Evolutionary conservation across 2,888 invertebrate species (phyloP).

Genomic region (Graphium colonna): DNA sequence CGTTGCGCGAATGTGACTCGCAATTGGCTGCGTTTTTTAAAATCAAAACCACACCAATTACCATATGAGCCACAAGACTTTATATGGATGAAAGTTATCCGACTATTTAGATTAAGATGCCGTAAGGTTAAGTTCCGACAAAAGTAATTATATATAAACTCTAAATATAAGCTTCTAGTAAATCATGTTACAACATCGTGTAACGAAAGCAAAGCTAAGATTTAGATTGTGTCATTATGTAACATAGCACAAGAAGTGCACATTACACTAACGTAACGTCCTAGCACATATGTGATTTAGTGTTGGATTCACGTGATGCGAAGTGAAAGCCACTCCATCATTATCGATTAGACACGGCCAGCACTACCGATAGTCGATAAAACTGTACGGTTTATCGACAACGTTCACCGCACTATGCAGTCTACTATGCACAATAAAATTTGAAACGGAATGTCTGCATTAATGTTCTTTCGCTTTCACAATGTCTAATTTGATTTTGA

Average conservation of each 20-base stretch:
- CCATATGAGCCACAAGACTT: too few species aligned
- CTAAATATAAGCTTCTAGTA: slow-evolving; percentile 3
- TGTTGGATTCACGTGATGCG: slow-evolving; percentile 26
- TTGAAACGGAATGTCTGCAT: background rate
- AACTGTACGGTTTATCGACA: slow-evolving; percentile 13
- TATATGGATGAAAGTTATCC: too few species aligned
- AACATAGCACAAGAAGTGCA: slow-evolving; percentile 17
- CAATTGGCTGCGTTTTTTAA: too few species aligned
- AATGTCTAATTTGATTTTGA: background rate
- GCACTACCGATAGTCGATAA: slow-evolving; percentile 12
- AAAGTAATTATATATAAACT: slow-evolving; percentile 6
- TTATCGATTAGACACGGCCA: slow-evolving; percentile 14
- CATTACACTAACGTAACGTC: slow-evolving; percentile 17
- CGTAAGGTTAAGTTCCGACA: too few species aligned
- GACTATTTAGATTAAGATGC: too few species aligned
- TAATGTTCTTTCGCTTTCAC: background rate
- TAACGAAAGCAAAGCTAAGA: slow-evolving; percentile 14
- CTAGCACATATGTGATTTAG: slow-evolving; percentile 7
- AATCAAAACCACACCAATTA: too few species aligned
- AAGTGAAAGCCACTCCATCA: slow-evolving; percentile 30
- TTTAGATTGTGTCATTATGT: slow-evolving; percentile 15
- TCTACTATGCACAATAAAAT: background rate
- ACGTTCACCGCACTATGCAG: slow-evolving; percentile 1
- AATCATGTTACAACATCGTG: slow-evolving; percentile 4
- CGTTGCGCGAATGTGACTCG: too few species aligned